Evolutionary conservation across 2,113 vertebrate genomes (phyloP), one percentile per base, ranked within the genome.

Genomic region (Otolemur garnettii): DNA sequence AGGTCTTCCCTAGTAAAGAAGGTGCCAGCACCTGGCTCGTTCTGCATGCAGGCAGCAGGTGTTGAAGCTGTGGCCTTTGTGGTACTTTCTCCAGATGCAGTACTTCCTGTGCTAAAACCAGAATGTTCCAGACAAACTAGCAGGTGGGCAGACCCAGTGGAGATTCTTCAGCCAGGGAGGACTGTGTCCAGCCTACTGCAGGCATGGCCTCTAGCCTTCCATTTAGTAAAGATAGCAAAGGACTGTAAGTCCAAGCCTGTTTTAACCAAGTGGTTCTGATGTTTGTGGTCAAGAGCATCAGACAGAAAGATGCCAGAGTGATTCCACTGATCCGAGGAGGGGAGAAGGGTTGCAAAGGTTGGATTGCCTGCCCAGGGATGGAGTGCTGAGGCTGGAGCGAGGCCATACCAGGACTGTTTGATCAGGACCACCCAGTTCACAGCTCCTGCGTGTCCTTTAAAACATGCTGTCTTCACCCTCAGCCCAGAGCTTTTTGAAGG

Each of bases 1-100:
- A 4, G 0, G 14, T 9, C 4, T 22, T 3, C 80, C 33, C 11
- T 28, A 35, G 4, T 38, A 14, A 38, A 19, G 69, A 12, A 19
- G 69, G 4, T 0, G n/a, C n/a, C 17, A n/a, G 35, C 21, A 9
- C 2, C 4, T 71, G 11, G 22, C 19, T 38, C 35, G 45, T 38
- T 38, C 69, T 38, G 69, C 19, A 12, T 12, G 69, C 18, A 22
- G 59, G 59, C 45, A 35, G 69, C 69, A 1, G 69, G 69, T 60
- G 59, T 19, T 22, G 59, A 22, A 19, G 21, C 14, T 17, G 59
- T 19, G 59, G 59, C 21, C 2, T 35, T 19, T 13, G 68, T 18
- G n/a, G 68, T 18, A 4, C n/a, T 35, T 26, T 74, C 17, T 18
- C 17, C 3, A 18, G 64, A 71, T 0, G 68, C 42, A 13, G 38